Base-by-base conservation (phyloP, 2,888 invertebrate species). In the Zygothrica quintamaculata region DNA sequence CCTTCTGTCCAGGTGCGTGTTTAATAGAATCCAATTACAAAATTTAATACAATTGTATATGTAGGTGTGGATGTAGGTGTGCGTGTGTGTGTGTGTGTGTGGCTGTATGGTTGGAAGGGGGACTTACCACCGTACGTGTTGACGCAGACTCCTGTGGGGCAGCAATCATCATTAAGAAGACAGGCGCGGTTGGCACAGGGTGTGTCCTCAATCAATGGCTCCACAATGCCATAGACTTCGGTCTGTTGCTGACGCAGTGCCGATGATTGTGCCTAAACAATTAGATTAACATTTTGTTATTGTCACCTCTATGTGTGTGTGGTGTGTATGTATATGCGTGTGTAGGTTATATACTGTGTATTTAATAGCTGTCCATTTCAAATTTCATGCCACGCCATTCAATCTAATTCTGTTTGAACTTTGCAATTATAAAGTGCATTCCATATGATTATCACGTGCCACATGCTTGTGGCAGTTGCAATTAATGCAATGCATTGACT, bases 121-220 rank as follows among this genome's bases (percentile, higher is more conserved):
- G 93, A 93, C 90, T 66, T 57, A 88, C 89, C 88, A 42, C 87
- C 88, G 40, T 88, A 88, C 34, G 84, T 80, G 66, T 69, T 80
- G 52, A 89, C 84, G 57, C 97, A 97, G 57, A 96, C 93, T 9
- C 94, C 94, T 8, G 95, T 95, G 0, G 95, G 94, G 91, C 97
- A 97, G 91, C 97, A 97, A 88, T 96, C 94, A 12, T 96, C 96
- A 87, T 96, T 96, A 66, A 94, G 93, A 1, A 93, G 93, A 87
- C 97, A 97, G 13, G 93, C 93, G 47, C 93, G 93, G 72, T 94
- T 95, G 88, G 95, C 95, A 90, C 97, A 97, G 16, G 95, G 95
- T 40, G 95, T 95, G 22, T 94, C 94, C 74, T 93, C 93, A 61
- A 93, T 92, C 15, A 92, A 91, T 29, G 93, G 92, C 11, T 93